Conservation (phyloP, 2,797 vertebrate species). For the Myotis planiceps region DNA sequence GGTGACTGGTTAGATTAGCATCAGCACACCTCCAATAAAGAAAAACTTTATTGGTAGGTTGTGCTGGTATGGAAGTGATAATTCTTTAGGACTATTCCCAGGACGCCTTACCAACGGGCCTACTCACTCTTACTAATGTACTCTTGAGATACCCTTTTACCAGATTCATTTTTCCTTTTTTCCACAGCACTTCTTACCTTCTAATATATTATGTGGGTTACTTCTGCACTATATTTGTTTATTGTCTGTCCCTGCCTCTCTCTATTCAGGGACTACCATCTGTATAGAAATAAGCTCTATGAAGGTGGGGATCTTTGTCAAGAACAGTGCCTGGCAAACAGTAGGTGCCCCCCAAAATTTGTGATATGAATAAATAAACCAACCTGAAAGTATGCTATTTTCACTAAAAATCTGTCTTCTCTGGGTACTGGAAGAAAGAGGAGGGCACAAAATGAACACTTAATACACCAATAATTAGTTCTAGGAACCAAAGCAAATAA, state of each 20-base stretch:
- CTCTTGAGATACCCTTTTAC: not conserved
- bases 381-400: not conserved
- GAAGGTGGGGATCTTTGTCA: not conserved
- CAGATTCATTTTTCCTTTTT: not conserved
- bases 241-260: not conserved
- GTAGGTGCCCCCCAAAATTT: not conserved
- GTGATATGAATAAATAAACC: conserved; percentile 47
- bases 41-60: not conserved
- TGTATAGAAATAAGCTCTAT: not conserved
- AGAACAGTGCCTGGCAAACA: conserved; percentile 1
- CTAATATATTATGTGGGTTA: not conserved
- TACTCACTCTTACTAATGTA: not conserved
- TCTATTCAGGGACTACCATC: not conserved
- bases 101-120: not conserved
- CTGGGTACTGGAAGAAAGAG: conserved; percentile 16
- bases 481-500: conserved; percentile 60
- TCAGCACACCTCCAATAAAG: not conserved
- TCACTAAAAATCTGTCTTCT: conserved; percentile 27
- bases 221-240: not conserved
- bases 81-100: not conserved
- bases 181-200: not conserved
- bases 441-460: conserved; percentile 33
- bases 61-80: not conserved
- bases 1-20: not conserved
- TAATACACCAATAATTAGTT: conserved; percentile 42